Percentiles rank a stretch among this genome's conserved stretches.
Evolutionary conservation across 2,797 vertebrate genomes (phyloP).

Genomic region (Brachyrhaphis roseni): DNA sequence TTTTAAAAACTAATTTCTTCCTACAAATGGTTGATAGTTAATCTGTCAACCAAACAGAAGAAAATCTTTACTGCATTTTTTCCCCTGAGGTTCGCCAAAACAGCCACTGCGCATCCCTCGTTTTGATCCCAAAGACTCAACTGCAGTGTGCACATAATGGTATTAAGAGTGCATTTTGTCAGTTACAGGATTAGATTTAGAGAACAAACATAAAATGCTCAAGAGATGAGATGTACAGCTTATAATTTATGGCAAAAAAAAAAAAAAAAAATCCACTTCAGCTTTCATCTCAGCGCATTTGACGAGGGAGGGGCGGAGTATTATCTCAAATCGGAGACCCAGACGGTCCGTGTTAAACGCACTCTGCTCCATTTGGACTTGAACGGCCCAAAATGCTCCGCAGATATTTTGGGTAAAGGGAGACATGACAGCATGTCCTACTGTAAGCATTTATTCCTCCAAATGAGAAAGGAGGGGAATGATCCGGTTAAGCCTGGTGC

Average conservation of each 20-base stretch:
- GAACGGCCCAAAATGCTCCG: conserved; percentile 51
- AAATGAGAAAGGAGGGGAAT: conserved; percentile 68
- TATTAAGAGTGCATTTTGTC: conserved; percentile 2
- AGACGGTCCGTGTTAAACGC: conserved; percentile 46
- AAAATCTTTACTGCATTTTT: neutral
- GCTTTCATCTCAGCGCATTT: neutral
- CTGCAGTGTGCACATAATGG: neutral
- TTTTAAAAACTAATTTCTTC: neutral
- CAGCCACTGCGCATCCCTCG: neutral
- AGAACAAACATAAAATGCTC: neutral
- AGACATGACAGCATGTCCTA: conserved; percentile 57
- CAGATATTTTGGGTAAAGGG: conserved; percentile 55
- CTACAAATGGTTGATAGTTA: neutral
- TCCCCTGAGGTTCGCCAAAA: neutral
- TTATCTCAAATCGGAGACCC: neutral
- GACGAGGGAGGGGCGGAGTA: neutral
- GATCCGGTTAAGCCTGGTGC: conserved; percentile 71
- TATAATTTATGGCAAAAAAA: neutral
- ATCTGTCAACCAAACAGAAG: neutral
- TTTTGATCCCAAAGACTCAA: neutral
- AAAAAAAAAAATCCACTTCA: no score
- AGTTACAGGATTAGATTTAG: conserved; percentile 4
- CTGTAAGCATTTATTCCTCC: conserved; percentile 60
- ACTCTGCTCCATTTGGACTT: conserved; percentile 48
- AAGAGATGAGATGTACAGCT: conserved; percentile 1